Evolutionary conservation across 2,113 vertebrate species (phyloP).

Genomic region (Girardinichthys multiradiatus): DNA sequence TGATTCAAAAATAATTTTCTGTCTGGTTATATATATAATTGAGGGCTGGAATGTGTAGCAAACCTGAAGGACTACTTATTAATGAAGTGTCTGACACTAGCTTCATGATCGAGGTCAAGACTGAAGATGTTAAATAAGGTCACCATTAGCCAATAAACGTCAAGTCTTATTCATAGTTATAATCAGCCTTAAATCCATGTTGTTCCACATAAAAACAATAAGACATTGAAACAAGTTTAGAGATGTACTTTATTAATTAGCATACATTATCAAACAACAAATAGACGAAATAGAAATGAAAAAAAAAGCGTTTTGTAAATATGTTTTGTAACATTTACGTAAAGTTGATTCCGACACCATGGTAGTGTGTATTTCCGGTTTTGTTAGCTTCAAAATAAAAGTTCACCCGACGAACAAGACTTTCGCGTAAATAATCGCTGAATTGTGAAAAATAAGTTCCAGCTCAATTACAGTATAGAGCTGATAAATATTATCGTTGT

Average conservation of each 20-base stretch:
- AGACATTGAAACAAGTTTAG: background rate
- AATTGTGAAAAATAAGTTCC: background rate
- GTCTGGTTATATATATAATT: too few relatives aligned
- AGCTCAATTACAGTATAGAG: background rate
- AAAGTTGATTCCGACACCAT: background rate
- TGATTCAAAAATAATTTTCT: too few relatives aligned
- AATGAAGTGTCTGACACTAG: background rate
- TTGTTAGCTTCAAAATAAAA: constrained; percentile 39
- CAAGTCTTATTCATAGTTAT: background rate
- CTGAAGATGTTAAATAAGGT: background rate
- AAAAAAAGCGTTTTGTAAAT: constrained; percentile 15
- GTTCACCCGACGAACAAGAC: background rate
- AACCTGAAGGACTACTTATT: too few relatives aligned
- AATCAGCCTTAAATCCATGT: background rate
- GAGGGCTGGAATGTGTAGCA: too few relatives aligned
- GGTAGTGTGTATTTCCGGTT: background rate
- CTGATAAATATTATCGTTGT: background rate
- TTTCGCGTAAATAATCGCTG: background rate
- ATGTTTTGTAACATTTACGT: constrained; percentile 24
- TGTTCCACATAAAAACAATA: background rate
- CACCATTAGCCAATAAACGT: background rate
- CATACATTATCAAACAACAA: background rate
- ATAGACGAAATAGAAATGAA: background rate
- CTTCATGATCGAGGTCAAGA: too few relatives aligned
- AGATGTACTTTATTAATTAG: background rate